These are phyloP conservation scores for Triplophysa dalaica DNA, from an alignment of 2,113 vertebrate species.

Conservation along the genomic window DNA sequence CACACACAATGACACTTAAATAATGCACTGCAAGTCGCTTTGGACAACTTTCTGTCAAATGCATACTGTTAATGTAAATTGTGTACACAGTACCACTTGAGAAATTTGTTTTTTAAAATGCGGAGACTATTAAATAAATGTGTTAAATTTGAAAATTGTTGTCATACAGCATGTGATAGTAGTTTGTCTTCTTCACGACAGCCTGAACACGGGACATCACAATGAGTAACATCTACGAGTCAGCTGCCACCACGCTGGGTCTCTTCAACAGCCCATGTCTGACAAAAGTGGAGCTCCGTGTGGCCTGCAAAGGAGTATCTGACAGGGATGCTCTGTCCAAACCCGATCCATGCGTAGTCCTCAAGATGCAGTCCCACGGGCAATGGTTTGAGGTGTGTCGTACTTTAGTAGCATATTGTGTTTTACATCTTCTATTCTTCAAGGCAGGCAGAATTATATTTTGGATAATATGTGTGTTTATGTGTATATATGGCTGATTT, in stretches of 20 bases:
- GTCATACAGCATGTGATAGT: not conserved
- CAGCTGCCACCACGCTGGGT: slow-evolving; percentile 78
- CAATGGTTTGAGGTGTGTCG: slow-evolving; percentile 84
- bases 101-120: not conserved
- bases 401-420: not conserved
- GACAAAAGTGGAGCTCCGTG: slow-evolving; percentile 83
- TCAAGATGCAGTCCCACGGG: slow-evolving; percentile 84
- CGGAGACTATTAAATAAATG: not conserved
- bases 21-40: no score
- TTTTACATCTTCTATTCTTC: not conserved
- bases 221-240: slow-evolving; percentile 80
- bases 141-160: not conserved
- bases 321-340: slow-evolving; percentile 82
- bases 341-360: slow-evolving; percentile 83
- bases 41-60: no score
- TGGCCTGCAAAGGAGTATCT: slow-evolving; percentile 82
- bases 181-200: slow-evolving; percentile 2
- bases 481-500: slow-evolving; percentile 41
- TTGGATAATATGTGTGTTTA: slow-evolving; percentile 19
- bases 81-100: not conserved
- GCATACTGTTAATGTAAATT: not conserved
- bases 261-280: slow-evolving; percentile 84
- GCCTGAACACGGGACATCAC: slow-evolving; percentile 46
- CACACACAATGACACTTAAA: no score
- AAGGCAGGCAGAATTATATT: not conserved